phyloP scores from a whole-genome alignment of 2,888 invertebrate genomes.

The Latheticus oryzae region DNA sequence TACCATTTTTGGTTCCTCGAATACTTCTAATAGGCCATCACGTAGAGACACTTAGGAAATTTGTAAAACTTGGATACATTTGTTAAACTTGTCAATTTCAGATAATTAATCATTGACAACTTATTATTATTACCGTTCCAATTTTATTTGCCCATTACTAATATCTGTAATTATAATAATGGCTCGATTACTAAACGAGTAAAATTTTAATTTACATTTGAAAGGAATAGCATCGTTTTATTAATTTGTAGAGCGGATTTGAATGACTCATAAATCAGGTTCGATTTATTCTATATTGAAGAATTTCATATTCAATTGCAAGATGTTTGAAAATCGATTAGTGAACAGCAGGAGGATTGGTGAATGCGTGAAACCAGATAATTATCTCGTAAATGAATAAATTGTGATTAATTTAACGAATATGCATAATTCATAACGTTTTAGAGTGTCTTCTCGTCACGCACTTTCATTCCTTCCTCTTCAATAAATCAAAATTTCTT shows the following conservation, averaged over 20 bases:
- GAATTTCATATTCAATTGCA: no score
- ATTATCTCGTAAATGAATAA: conserved; percentile 23
- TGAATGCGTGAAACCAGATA: conserved; percentile 23
- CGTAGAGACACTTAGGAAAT: no score
- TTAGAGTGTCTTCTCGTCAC: conserved; percentile 11
- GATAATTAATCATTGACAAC: conserved; percentile 27
- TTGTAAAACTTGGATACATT: conserved; percentile 22
- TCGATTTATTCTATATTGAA: not conserved
- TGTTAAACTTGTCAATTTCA: conserved; percentile 23
- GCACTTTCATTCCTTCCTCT: conserved; percentile 11
- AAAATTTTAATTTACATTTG: conserved; percentile 23
- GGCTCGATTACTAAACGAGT: conserved; percentile 14
- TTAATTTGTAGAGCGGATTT: conserved; percentile 10
- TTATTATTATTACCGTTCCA: conserved; percentile 12
- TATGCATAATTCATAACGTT: conserved; percentile 16
- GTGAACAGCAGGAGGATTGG: conserved; percentile 2
- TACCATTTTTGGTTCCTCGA: no score
- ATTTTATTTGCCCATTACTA: no score
- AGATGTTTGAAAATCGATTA: conserved; percentile 18
- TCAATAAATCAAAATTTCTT: conserved; percentile 7
- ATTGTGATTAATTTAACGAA: conserved; percentile 21
- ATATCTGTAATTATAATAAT: conserved; percentile 26
- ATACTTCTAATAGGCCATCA: no score
- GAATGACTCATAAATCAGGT: not conserved
- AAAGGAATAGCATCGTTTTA: conserved; percentile 12